Percentiles rank a stretch among this genome's conserved stretches.
Conservation (phyloP, 2,113 vertebrate genomes). For the Anoura caudifer region DNA sequence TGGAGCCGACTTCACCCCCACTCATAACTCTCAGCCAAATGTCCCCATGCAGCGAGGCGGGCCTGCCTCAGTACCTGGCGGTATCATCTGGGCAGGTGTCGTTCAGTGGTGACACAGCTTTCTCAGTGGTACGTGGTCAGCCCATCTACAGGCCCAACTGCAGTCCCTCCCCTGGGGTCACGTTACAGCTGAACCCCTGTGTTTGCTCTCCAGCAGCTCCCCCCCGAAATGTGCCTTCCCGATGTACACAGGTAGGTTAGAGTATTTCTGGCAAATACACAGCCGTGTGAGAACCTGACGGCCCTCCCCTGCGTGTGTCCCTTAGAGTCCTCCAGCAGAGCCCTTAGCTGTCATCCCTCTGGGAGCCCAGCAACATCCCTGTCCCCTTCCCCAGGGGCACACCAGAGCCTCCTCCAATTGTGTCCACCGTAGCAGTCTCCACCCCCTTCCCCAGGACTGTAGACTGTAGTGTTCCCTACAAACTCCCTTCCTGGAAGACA, state of each 20-base stretch:
- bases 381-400: background rate
- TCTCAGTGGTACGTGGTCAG: background rate
- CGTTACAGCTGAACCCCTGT: no score
- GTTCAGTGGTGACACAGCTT: background rate
- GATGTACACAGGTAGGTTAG: background rate
- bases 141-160: background rate
- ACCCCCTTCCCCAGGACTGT: background rate
- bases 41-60: background rate
- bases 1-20: background rate
- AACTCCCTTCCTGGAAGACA: background rate
- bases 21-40: background rate
- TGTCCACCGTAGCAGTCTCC: accelerated
- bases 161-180: background rate
- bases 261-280: background rate
- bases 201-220: background rate
- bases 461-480: background rate
- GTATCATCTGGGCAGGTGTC: background rate
- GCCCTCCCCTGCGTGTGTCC: background rate
- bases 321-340: background rate
- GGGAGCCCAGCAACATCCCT: background rate
- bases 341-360: background rate
- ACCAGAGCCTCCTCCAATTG: background rate
- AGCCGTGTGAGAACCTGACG: background rate
- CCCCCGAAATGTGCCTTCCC: accelerated
- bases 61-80: background rate